Conservation (phyloP, 2,888 invertebrate genomes). For the Macroteleia sp. region DNA sequence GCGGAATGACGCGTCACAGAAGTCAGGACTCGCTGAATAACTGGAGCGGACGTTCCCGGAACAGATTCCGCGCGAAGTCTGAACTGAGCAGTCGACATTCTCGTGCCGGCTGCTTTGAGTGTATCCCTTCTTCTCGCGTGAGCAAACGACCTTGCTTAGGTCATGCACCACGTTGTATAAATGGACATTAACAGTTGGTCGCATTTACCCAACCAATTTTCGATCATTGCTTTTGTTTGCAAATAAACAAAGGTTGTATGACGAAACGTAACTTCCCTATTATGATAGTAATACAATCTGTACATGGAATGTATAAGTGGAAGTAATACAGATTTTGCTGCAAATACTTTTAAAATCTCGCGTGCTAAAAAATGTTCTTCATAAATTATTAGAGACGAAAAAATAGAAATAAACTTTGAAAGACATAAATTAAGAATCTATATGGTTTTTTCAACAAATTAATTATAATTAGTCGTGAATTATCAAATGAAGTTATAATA, state of each 20-base stretch:
- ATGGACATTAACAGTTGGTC: slow-evolving; percentile 48
- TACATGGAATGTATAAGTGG: too few species aligned
- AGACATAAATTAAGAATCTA: too few species aligned
- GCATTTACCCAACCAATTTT: slow-evolving; percentile 5
- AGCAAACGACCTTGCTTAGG: slow-evolving; percentile 58
- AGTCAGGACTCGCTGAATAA: slow-evolving; percentile 15
- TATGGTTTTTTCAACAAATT: too few species aligned
- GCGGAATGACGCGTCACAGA: slow-evolving; percentile 32
- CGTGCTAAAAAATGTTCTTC: too few species aligned
- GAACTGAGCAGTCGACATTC: slow-evolving; percentile 47
- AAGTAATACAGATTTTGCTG: too few species aligned
- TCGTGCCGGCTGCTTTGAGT: slow-evolving; percentile 45
- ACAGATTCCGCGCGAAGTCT: slow-evolving; percentile 39
- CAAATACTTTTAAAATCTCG: too few species aligned
- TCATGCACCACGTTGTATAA: slow-evolving; percentile 52
- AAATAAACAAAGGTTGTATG: not conserved
- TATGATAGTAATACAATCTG: too few species aligned
- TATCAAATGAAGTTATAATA: too few species aligned
- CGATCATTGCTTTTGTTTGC: not conserved
- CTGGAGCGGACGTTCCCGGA: slow-evolving; percentile 26
- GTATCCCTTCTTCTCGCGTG: slow-evolving; percentile 47
- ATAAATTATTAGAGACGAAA: too few species aligned
- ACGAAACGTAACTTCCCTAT: too few species aligned
- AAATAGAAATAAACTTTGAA: too few species aligned
- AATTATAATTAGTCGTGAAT: too few species aligned